phyloP scores from a whole-genome alignment of 2,888 invertebrate genomes.

The Phengaris arion region DNA sequence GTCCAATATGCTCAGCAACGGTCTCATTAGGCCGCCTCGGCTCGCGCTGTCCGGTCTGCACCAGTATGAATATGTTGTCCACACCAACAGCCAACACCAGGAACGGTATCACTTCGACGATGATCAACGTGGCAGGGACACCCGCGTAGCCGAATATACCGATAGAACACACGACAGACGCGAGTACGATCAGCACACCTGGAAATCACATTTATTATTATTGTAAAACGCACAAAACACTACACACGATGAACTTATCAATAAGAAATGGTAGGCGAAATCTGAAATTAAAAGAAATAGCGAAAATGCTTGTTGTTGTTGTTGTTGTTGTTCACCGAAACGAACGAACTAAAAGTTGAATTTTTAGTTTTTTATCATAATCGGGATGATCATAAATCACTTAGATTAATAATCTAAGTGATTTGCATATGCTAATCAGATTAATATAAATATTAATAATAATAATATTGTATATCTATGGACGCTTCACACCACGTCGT shows the following conservation, averaged over 20 bases:
- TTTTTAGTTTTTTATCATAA: too few relatives aligned
- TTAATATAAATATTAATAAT: too few relatives aligned
- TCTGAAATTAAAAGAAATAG: too few relatives aligned
- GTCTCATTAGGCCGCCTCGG: slow-evolving; percentile 85
- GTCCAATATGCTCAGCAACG: slow-evolving; percentile 92
- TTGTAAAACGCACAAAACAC: neutral
- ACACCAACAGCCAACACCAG: slow-evolving; percentile 98
- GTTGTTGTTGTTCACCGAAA: too few relatives aligned
- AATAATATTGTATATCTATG: too few relatives aligned
- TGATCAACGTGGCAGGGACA: slow-evolving; percentile 95
- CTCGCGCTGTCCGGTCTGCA: slow-evolving; percentile 95
- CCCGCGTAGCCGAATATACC: slow-evolving; percentile 95
- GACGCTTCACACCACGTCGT: too few relatives aligned
- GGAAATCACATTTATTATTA: slow-evolving; percentile 43
- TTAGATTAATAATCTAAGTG: too few relatives aligned
- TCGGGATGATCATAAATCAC: too few relatives aligned
- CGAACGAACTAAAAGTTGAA: too few relatives aligned
- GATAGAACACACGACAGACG: slow-evolving; percentile 95
- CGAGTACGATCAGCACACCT: slow-evolving; percentile 95
- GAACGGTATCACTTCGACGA: slow-evolving; percentile 99
- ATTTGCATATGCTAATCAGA: too few relatives aligned
- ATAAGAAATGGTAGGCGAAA: too few relatives aligned
- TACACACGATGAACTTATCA: neutral
- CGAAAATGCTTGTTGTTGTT: too few relatives aligned
- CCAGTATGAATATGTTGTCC: slow-evolving; percentile 99